phyloP scores from a whole-genome alignment of 2,888 invertebrate species.

The Galerucella nymphaeae region DNA sequence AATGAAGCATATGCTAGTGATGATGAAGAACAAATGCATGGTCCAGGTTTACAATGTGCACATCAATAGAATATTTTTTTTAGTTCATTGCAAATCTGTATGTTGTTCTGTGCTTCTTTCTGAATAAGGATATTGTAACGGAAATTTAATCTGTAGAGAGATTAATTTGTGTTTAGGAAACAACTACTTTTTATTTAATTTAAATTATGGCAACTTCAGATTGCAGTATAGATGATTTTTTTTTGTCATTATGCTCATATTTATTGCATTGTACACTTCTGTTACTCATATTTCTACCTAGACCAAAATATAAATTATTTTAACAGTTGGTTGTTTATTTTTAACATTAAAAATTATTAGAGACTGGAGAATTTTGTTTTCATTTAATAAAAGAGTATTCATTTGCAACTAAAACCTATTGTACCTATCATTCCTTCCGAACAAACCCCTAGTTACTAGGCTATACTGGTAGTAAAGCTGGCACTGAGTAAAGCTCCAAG shows the following conservation, averaged over 20 bases:
- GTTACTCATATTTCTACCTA: slow-evolving; percentile 42
- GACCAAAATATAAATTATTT: slow-evolving; percentile 42
- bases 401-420: too few species aligned
- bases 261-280: slow-evolving; percentile 39
- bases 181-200: slow-evolving; percentile 25
- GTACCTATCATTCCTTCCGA: too few species aligned
- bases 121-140: slow-evolving; percentile 60
- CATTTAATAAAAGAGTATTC: too few species aligned
- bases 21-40: slow-evolving; percentile 72
- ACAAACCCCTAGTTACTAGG: too few species aligned
- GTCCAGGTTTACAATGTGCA: slow-evolving; percentile 79
- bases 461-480: too few species aligned
- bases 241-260: slow-evolving; percentile 29
- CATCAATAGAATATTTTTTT: slow-evolving; percentile 73
- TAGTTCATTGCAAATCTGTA: slow-evolving; percentile 51
- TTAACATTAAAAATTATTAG: slow-evolving; percentile 1
- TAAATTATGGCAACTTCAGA: slow-evolving; percentile 35
- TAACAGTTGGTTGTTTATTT: slow-evolving; percentile 39
- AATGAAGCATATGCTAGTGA: slow-evolving; percentile 81
- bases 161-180: slow-evolving; percentile 42
- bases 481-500: too few species aligned
- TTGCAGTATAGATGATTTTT: slow-evolving; percentile 26
- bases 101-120: slow-evolving; percentile 61
- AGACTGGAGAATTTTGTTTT: background rate
- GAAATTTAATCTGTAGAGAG: slow-evolving; percentile 42